Evolutionary conservation across 2,888 invertebrate genomes (phyloP), one percentile per base, ranked within the genome.

Genomic region (Conistra vaccinii): DNA sequence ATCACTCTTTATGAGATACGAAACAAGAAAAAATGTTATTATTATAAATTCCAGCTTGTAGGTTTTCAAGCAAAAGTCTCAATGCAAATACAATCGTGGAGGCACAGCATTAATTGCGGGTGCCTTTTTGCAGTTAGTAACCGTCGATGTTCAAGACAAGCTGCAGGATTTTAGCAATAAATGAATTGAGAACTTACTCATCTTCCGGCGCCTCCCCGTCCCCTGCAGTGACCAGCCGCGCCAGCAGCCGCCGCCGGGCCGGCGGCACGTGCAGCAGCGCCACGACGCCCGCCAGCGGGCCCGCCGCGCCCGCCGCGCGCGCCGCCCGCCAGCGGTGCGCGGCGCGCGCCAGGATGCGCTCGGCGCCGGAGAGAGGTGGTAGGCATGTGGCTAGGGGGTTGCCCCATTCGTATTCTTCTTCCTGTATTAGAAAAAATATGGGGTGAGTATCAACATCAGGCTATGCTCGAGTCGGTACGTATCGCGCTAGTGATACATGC

Each of bases 331-430:
- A 99, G 81, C 97, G 97, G 89, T 97, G 93, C 4, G 97, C 97
- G 1, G 98, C 97, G 1, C 94, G 92, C 0, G 97, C 97, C 20
- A 98, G 95, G 0, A 92, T 89, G 4, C 95, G 95, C 83, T 97
- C 97, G 0, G 93, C 83, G 62, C 95, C 84, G 48, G 96, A 89
- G 5, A 97, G 90, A 0, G 96, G 91, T 1, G 97, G 96, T 0
- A 95, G 94, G 4, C 93, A 94, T 0, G 97, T 96, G 0, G 98
- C 97, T 69, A 94, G 92, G 0, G 98, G 97, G 92, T 98, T 98
- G 5, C 99, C 99, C 98, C 98, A 99, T 91, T 99, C 99, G 92
- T 97, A 98, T 0, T 97, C 97, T 87, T 98, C 98, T 92, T 99
- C 99, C 98, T 98, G 87, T 20, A 4, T n/a, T n/a, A 9, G 0